Evolutionary conservation across 2,888 invertebrate genomes (phyloP), one percentile per base, ranked within the genome.

Genomic region (Mimachlamys varia): DNA sequence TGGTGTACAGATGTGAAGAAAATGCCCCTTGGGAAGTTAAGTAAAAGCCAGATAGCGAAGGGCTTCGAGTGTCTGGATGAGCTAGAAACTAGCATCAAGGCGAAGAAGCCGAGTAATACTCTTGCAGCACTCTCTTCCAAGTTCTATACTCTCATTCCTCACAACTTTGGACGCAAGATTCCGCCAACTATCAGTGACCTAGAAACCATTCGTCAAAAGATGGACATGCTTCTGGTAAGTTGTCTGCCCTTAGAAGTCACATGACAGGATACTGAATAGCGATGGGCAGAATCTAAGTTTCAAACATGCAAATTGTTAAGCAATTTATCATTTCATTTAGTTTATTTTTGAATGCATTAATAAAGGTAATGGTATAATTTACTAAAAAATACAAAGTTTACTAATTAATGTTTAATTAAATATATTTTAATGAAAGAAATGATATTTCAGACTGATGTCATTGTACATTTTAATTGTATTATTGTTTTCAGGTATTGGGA

Each of bases 21-120:
- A 93, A 97, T 97, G 97, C 97, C 97, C 0, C 94, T 97, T 88
- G 97, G 97, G 13, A 97, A 97, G 92, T 94, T 97, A 53, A 97
- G 97, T 93, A 97, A 97, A 92, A 91, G 95, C 7, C 97, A 97
- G 93, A 97, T 97, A 88, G 96, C 97, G 0, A 97, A 97, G 94
- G 97, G 97, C 5, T 97, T 97, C 93, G 96, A 97, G 89, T 95
- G 95, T 53, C 93, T 97, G 89, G 96, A 97, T 88, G 96, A 97
- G 62, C 93, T 97, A 22, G 96, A 97, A 90, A 94, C 96, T 37
- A 95, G 95, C 10, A 89, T 97, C 0, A 95, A 96, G 38, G 93
- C 95, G 15, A 95, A 95, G 22, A 94, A 94, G 22, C 93, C 92
- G 27, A 90, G 88, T 0, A 88, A 88, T 13, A 94, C 93, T 17